Evolutionary conservation across 92 coral and sea anemone species (phyloP).

Genomic region (Paramuricea clavata): DNA sequence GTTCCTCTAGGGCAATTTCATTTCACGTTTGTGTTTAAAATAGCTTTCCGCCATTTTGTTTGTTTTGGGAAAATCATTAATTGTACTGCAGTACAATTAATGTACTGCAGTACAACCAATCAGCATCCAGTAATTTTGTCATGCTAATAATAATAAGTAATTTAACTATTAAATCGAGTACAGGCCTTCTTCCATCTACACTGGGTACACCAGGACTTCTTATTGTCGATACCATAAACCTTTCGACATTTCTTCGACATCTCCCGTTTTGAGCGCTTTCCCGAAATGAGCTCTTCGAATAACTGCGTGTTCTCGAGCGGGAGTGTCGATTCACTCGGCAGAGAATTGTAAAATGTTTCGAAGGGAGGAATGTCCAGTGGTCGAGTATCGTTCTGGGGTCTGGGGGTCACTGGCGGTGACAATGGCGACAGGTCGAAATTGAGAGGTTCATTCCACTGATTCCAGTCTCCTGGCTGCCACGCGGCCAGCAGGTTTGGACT

Average conservation of each 20-base stretch:
- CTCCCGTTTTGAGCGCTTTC: slow-evolving; percentile 77
- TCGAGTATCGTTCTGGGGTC: neutral
- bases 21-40: too few species aligned
- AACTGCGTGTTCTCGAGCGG: slow-evolving; percentile 23
- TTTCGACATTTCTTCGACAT: slow-evolving; percentile 93
- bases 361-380: neutral
- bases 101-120: too few species aligned
- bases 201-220: slow-evolving; percentile 97
- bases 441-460: neutral
- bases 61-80: too few species aligned
- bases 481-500: slow-evolving; percentile 1
- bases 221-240: slow-evolving; percentile 96
- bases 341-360: neutral
- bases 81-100: too few species aligned
- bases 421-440: neutral
- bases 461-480: slow-evolving; percentile 27
- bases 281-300: slow-evolving; percentile 37
- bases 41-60: too few species aligned
- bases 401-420: neutral
- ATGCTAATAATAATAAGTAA: too few species aligned
- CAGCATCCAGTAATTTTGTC: too few species aligned
- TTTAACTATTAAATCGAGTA: slow-evolving; percentile 73
- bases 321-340: neutral
- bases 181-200: slow-evolving; percentile 99
- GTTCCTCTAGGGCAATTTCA: too few species aligned